These are phyloP conservation scores for Drosophila grimshawi DNA, from an alignment of 1,140 invertebrate species.

Conservation along the genomic window DNA sequence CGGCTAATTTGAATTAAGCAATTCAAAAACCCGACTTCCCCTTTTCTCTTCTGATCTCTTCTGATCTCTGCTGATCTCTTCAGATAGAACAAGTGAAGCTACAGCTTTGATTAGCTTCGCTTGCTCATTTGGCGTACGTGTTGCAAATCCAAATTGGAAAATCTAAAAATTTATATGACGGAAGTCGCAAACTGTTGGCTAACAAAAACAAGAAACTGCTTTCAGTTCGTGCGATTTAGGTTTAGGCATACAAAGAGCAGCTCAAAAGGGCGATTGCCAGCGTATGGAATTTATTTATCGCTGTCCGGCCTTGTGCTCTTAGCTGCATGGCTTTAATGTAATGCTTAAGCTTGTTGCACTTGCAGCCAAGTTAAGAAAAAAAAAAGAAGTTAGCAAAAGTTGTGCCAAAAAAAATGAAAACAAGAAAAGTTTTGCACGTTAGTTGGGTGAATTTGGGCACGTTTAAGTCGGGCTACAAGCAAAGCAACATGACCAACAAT, in stretches of 20 bases:
- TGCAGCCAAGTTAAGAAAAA: background rate
- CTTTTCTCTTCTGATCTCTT: background rate
- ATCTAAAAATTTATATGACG: conserved; percentile 42
- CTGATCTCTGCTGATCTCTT: too few relatives aligned
- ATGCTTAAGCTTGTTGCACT: conserved; percentile 33
- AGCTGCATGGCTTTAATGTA: conserved; percentile 14
- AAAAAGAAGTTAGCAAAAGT: conserved; percentile 14
- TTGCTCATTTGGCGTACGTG: conserved; percentile 26
- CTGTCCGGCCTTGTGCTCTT: conserved; percentile 19
- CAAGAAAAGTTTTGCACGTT: conserved; percentile 15
- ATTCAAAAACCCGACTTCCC: background rate
- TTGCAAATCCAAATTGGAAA: conserved; percentile 46
- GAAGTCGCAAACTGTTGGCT: conserved; percentile 15
- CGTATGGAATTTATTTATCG: conserved; percentile 4
- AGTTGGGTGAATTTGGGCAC: conserved; percentile 15
- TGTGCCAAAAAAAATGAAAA: conserved; percentile 10
- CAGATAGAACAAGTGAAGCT: background rate
- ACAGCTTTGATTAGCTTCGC: background rate
- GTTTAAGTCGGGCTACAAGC: conserved; percentile 3
- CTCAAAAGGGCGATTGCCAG: conserved; percentile 29
- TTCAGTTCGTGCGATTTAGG: conserved; percentile 30
- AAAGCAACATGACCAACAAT: conserved; percentile 15
- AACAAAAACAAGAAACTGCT: background rate
- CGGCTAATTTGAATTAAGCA: conserved; percentile 47
- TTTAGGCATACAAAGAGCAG: conserved; percentile 14